Conservation (phyloP, 2,888 invertebrate species). For the Pollenia amentaria region DNA sequence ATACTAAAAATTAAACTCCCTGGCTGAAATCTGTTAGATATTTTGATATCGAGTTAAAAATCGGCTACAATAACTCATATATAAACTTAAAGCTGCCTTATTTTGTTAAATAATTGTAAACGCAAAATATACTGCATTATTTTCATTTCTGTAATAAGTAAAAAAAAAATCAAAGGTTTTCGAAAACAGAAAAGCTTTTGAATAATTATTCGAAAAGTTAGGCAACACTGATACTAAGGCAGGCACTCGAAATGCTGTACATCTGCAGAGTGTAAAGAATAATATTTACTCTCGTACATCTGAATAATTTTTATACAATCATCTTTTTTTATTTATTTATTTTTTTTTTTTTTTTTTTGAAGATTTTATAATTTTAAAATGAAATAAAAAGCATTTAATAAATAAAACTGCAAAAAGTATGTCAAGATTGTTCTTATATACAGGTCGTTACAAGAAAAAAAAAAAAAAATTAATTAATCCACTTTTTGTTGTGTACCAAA, state of each 20-base stretch:
- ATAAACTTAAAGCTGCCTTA: no score
- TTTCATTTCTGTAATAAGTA: no score
- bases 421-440: conserved; percentile 69
- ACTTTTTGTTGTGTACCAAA: conserved; percentile 54
- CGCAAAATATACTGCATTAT: no score
- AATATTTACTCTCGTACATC: conserved; percentile 26
- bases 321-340: no score
- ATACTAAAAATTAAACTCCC: no score
- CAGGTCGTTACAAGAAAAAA: conserved; percentile 72
- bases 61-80: no score
- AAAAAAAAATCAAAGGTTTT: no score
- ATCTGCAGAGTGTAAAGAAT: conserved; percentile 36
- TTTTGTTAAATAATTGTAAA: no score
- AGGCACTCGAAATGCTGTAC: background rate
- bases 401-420: conserved; percentile 49
- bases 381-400: background rate
- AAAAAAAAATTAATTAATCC: conserved; percentile 59
- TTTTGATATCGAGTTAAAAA: no score
- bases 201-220: no score
- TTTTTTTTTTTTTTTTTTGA: conserved; percentile 30
- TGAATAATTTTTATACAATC: conserved; percentile 4
- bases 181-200: no score
- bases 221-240: background rate
- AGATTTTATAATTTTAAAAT: conserved; percentile 34
- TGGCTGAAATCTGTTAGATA: no score